phyloP scores from a whole-genome alignment of 1,140 invertebrate genomes.

The Trissolcus basalis region DNA sequence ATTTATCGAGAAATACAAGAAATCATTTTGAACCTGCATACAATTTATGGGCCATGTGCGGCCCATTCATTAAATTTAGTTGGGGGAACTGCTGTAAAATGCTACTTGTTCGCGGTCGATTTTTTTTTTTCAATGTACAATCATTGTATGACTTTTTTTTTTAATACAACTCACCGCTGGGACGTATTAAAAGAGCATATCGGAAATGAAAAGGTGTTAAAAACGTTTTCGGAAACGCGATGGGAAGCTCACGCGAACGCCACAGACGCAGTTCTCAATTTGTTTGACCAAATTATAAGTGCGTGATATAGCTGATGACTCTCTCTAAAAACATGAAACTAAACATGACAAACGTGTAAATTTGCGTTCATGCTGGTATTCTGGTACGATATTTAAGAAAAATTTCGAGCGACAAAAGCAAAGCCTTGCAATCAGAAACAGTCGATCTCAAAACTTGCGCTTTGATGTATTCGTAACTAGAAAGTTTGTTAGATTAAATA shows the following conservation, averaged over 20 bases:
- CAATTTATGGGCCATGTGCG: slow-evolving; percentile 56
- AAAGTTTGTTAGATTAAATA: no score
- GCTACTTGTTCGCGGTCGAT: slow-evolving; percentile 39
- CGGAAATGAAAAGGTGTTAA: neutral
- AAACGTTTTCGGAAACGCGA: neutral
- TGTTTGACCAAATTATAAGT: neutral
- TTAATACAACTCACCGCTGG: slow-evolving; percentile 43
- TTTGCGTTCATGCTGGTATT: no score
- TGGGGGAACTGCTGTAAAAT: slow-evolving; percentile 12
- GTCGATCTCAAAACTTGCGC: no score
- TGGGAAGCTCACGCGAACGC: neutral
- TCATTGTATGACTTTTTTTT: slow-evolving; percentile 47
- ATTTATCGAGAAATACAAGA: slow-evolving; percentile 60
- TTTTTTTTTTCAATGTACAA: slow-evolving; percentile 57
- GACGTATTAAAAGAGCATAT: slow-evolving; percentile 3
- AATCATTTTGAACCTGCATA: slow-evolving; percentile 25
- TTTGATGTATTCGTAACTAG: no score
- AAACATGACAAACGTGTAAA: no score
- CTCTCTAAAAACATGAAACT: no score
- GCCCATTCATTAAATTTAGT: slow-evolving; percentile 66
- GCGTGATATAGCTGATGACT: no score
- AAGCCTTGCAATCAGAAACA: no score
- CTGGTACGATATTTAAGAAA: no score
- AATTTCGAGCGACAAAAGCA: no score
- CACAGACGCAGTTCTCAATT: neutral